Conservation (phyloP, 1,140 invertebrate species). For the Anastatus disparis region DNA sequence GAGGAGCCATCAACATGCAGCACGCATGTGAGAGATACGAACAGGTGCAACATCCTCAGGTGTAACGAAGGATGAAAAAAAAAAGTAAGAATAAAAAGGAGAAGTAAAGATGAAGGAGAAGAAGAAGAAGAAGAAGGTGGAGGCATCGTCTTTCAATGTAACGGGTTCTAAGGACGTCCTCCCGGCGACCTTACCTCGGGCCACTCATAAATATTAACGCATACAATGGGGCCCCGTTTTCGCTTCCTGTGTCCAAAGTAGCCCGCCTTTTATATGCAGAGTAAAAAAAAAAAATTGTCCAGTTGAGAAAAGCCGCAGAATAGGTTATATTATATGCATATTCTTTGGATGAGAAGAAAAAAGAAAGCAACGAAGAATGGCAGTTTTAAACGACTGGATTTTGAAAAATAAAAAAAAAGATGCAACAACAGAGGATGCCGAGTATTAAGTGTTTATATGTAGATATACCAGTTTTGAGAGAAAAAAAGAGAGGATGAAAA, state of each 20-base stretch:
- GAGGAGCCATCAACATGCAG: too few species aligned
- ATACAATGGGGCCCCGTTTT: slow-evolving; percentile 23
- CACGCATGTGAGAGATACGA: background rate
- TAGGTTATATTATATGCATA: slow-evolving; percentile 20
- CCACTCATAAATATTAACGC: slow-evolving; percentile 58
- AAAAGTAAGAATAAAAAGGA: too few species aligned
- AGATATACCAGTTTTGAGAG: background rate
- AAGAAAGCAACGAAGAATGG: slow-evolving; percentile 25
- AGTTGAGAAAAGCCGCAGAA: background rate
- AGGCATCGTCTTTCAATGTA: slow-evolving; percentile 35
- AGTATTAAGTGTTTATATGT: background rate
- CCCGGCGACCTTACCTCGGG: slow-evolving; percentile 53
- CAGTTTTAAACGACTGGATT: background rate
- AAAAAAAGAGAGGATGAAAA: background rate
- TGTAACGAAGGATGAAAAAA: background rate
- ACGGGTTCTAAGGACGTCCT: slow-evolving; percentile 50
- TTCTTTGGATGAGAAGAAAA: slow-evolving; percentile 42
- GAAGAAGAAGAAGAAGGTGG: background rate
- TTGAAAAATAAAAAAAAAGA: too few species aligned
- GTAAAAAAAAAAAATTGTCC: background rate
- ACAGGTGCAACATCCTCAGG: slow-evolving; percentile 19
- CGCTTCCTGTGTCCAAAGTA: slow-evolving; percentile 9
- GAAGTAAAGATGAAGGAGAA: too few species aligned
- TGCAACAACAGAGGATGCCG: background rate
- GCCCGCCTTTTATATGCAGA: too few species aligned